Percentiles rank a stretch among this genome's conserved stretches.
Evolutionary conservation across 2,797 vertebrate genomes (phyloP).

Genomic region (Betta splendens): DNA sequence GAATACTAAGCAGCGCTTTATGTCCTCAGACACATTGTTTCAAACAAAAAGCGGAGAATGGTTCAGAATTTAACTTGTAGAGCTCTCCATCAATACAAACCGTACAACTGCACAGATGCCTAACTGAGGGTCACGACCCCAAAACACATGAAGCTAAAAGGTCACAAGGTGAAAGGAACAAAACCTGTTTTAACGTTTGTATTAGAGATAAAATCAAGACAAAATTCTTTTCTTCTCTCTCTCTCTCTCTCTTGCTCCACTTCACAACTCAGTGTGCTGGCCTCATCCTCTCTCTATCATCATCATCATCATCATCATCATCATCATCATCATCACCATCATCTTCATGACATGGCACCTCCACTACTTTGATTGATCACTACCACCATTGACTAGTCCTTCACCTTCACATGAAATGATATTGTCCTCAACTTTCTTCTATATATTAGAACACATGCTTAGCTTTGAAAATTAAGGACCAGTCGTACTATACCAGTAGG

Average conservation of each 20-base stretch:
- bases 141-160: neutral
- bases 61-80: neutral
- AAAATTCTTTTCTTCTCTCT: neutral
- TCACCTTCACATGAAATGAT: no score
- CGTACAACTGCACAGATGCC: neutral
- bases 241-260: no score
- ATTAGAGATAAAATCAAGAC: neutral
- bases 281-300: no score
- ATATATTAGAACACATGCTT: no score
- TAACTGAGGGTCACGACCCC: neutral
- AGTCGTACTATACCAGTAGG: fast-evolving
- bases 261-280: no score
- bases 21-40: neutral
- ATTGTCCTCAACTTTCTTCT: no score
- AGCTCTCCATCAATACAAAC: neutral
- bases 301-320: no score
- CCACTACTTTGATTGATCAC: no score
- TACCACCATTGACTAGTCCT: no score
- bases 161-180: neutral
- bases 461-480: no score
- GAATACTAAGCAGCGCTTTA: slow-evolving; percentile 2
- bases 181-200: neutral
- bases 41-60: neutral
- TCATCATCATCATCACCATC: no score
- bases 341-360: no score